Base-by-base conservation (phyloP, 2,113 vertebrate genomes). In the Excalfactoria chinensis region DNA sequence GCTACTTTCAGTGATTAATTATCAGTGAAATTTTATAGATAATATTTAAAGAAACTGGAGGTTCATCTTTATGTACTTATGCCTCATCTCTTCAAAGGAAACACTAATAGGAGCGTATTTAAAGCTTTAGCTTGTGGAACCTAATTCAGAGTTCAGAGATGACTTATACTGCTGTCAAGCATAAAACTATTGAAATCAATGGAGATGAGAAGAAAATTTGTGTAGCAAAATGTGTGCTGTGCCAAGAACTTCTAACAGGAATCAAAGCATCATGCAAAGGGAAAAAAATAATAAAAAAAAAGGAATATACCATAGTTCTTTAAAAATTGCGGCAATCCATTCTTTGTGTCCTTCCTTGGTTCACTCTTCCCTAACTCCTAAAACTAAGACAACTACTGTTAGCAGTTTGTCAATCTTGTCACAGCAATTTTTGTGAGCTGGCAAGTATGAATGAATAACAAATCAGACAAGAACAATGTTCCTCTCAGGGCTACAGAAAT, bases 401-500 rank as follows among this genome's bases (percentile, higher is more conserved):
- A 95, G 21, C 44, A 51, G 43, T 85, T 95, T 89, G 35, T 89
- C 20, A 35, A 93, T 37, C 71, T 86, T 70, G 12, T 73, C 51
- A 19, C 20, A 93, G 58, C 23, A 90, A 59, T 89, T 93, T 92
- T 92, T 28, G 22, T 78, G 49, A 86, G 21, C 20, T 83, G 84
- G 19, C 59, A 79, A 78, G 51, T 92, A 74, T 10, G 48, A 97
- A 93, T 41, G 87, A 92, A 44, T 76, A 96, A 82, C 4, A 2
- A 95, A 80, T 75, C 62, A 80, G 34, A 89, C 18, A 87, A 93
- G 79, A 73, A 49, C n/a, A 81, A 60, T 63, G 46, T 81, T 93
- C 80, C 68, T 89, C 89, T 92, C 26, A 49, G 66, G 93, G 37
- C 81, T 93, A 68, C 32, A 93, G 58, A 93, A 91, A 84, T 96